Base-by-base conservation (phyloP, 2,888 invertebrate species). In the Cheilosia soror region DNA sequence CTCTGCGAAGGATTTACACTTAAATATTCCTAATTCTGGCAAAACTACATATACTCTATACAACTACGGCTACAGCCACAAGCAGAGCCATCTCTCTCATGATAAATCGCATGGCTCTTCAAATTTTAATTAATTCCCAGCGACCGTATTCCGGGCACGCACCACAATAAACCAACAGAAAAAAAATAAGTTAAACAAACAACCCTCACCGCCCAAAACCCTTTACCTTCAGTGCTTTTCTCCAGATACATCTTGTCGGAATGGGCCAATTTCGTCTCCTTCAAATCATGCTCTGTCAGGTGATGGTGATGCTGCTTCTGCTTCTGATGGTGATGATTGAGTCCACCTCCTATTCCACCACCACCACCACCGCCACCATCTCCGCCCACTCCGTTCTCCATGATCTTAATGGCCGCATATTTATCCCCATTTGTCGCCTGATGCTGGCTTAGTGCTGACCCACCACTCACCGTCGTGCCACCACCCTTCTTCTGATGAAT, bases 181-280 rank as follows among this genome's bases (percentile, higher is more conserved):
- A 53, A 55, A 63, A 15, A 66, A 27, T 25, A 72, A 63, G 7
- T 29, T 51, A 58, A 65, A 55, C 31, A 63, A 20, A 37, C 33
- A 49, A 4, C 7, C 15, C 44, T 7, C 49, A 47, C n/a, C n/a
- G 31, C 27, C 65, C 33, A 27, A 58, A 66, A 25, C 53, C 65
- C 88, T 88, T 51, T 86, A 89, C 89, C 89, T 71, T 89, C 88
- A 79, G 80, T 88, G 75, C 84, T 87, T 83, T 88, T 89, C 89
- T 89, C 89, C 86, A 88, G 87, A 78, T 88, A 89, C 75, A 88
- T 88, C 55, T 88, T 88, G 58, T 89, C 89, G 80, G 87, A 87
- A 87, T 88, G 88, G 80, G 82, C 85, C 87, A 88, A 77, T 87
- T 88, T 88, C 47, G 87, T 84, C 71, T 88, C 88, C 81, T 83